These are phyloP conservation scores for Polypedilum pembai DNA, from an alignment of 1,140 invertebrate species.

Conservation along the genomic window DNA sequence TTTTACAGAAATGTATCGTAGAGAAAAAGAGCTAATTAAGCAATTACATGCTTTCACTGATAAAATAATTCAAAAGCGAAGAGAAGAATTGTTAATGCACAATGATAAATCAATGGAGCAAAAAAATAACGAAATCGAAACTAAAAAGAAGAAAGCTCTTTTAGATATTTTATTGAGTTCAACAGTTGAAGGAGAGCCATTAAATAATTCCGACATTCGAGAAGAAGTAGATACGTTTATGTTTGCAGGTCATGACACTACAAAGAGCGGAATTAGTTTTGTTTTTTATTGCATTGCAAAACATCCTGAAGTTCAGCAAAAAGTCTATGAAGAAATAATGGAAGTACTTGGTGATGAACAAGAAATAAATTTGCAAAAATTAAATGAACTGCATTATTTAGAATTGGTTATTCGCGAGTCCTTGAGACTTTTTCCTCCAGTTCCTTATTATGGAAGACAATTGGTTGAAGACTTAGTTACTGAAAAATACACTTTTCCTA, in stretches of 20 bases:
- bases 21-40: conserved; percentile 35
- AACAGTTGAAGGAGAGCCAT: conserved; percentile 45
- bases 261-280: conserved; percentile 51
- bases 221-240: conserved; percentile 72
- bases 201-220: conserved; percentile 57
- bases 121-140: conserved; percentile 37
- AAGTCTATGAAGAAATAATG: conserved; percentile 52
- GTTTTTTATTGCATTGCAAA: conserved; percentile 48
- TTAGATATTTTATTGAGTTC: conserved; percentile 63
- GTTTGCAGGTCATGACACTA: conserved; percentile 64
- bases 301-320: conserved; percentile 51
- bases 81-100: conserved; percentile 28
- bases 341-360: conserved; percentile 46
- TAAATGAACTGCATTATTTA: conserved; percentile 50
- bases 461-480: conserved; percentile 40
- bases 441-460: conserved; percentile 49
- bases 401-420: conserved; percentile 58
- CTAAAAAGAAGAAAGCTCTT: conserved; percentile 48
- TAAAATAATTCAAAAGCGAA: conserved; percentile 36
- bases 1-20: conserved; percentile 35
- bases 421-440: conserved; percentile 53
- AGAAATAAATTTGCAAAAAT: conserved; percentile 45
- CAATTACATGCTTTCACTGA: conserved; percentile 39
- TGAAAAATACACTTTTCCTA: background rate
- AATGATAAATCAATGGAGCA: conserved; percentile 27